phyloP scores from a whole-genome alignment of 2,888 invertebrate species.

The Slavum lentiscoides region DNA sequence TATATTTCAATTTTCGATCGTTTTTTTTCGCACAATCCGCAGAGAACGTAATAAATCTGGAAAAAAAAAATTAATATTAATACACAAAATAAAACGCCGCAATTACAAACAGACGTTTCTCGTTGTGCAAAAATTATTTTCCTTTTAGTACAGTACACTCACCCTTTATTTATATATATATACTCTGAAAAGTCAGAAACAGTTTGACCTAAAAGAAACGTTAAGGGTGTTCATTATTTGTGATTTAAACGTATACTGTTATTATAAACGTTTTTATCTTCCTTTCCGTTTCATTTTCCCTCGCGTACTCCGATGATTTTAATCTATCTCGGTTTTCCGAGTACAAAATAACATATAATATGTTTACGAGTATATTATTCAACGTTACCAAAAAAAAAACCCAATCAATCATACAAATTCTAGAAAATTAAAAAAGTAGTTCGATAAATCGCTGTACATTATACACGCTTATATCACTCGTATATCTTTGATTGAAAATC shows the following conservation, averaged over 20 bases:
- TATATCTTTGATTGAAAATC: no score
- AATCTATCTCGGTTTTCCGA: background rate
- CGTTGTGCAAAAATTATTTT: background rate
- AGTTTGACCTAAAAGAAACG: background rate
- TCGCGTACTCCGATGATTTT: background rate
- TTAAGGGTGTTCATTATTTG: constrained; percentile 4
- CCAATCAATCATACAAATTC: no score
- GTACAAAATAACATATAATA: background rate
- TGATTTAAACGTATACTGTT: constrained; percentile 1
- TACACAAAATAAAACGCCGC: background rate
- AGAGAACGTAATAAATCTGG: no score
- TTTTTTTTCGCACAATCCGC: no score
- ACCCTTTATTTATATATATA: no score
- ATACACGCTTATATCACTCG: no score
- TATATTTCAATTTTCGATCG: no score
- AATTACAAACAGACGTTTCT: background rate
- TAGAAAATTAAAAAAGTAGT: no score
- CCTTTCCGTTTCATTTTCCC: background rate
- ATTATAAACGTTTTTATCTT: background rate
- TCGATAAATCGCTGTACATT: no score
- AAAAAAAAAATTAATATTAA: no score
- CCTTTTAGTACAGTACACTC: background rate
- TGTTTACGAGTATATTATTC: no score
- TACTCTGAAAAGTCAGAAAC: background rate
- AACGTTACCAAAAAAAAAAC: no score